Conservation (phyloP, 2,113 vertebrate species). For the Pelobates fuscus region DNA sequence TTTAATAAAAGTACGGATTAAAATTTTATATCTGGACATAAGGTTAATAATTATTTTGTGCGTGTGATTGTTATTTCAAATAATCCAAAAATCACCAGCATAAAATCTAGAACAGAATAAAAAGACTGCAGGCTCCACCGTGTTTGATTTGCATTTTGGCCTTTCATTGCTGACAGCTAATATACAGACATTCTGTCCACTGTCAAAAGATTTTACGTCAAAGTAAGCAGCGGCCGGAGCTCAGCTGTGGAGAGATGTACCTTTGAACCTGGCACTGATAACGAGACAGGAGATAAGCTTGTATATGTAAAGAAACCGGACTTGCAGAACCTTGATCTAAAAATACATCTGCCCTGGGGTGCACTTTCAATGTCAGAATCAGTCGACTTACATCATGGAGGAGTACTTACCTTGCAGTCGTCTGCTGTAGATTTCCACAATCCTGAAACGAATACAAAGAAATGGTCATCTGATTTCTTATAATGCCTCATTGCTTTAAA, state of each 20-base stretch:
- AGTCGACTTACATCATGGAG: not conserved
- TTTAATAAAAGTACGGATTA: no score
- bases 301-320: not conserved
- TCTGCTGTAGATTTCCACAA: conserved; percentile 97
- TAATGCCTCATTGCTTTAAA: no score
- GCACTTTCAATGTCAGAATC: conserved; percentile 9
- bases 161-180: no score
- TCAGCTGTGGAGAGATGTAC: not conserved
- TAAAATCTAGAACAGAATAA: no score
- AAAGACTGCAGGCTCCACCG: no score
- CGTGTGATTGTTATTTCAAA: no score
- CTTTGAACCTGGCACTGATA: not conserved
- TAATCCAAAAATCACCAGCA: no score
- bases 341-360: conserved; percentile 3
- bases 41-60: no score
- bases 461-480: no score
- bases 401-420: conserved; percentile 86
- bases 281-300: not conserved
- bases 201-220: not conserved
- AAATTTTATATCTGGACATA: no score
- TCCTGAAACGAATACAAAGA: conserved; percentile 69
- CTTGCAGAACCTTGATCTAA: not conserved
- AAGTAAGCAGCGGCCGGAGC: not conserved
- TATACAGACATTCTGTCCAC: no score
- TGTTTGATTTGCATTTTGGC: no score